Evolutionary conservation across 2,113 vertebrate genomes (phyloP).

Genomic region (Eira barbara): DNA sequence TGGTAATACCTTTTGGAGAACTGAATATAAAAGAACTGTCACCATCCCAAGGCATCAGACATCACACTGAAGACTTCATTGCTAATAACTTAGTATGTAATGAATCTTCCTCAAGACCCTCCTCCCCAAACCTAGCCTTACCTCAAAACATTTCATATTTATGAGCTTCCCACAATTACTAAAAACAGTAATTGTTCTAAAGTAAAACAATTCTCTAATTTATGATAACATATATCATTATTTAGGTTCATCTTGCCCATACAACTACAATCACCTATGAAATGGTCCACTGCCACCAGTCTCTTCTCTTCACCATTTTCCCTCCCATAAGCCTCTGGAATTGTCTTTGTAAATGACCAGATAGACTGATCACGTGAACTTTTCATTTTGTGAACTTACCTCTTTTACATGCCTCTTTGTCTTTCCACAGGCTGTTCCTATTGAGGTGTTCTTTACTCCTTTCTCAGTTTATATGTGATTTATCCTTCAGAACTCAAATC

Average conservation of each 20-base stretch:
- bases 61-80: background rate
- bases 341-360: background rate
- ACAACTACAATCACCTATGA: background rate
- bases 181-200: background rate
- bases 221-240: background rate
- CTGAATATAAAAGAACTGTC: background rate
- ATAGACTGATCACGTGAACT: too few relatives aligned
- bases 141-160: background rate
- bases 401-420: background rate
- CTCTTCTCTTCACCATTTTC: background rate
- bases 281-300: background rate
- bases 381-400: background rate
- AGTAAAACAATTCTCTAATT: background rate
- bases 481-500: background rate
- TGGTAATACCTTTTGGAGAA: background rate
- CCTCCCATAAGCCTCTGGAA: background rate
- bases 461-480: background rate
- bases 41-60: background rate
- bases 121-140: background rate
- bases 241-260: background rate
- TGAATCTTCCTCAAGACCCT: background rate
- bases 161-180: background rate
- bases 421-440: background rate
- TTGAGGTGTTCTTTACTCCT: background rate
- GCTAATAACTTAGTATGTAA: background rate